Base-by-base conservation (phyloP, 1,140 invertebrate species). In the Spodoptera litura region DNA sequence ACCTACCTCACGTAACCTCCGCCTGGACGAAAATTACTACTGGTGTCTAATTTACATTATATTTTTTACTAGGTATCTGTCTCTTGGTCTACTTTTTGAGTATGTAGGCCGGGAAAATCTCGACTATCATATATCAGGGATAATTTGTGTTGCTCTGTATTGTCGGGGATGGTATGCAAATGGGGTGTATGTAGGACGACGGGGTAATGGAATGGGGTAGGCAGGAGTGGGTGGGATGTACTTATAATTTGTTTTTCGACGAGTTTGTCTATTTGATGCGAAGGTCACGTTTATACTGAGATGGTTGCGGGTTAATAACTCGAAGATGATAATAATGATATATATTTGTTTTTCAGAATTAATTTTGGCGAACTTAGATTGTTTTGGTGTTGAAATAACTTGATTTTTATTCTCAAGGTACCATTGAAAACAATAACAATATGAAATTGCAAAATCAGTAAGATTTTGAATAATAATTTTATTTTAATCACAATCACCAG, bases 91-190 rank as follows among this genome's bases (percentile, higher is more conserved):
- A 70, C 52, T 27, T 70, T 31, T 70, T 53, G 66, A 53, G 66
- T 70, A 64, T 70, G 49, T 70, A 70, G 49, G 66, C 20, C 49
- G 25, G 25, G 53, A 70, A 70, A 52, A 52, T 31, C 62, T 49
- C 38, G 11, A 49, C 55, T 44, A 73, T 73, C 70, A 73, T 73
- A 73, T 58, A 58, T 73, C 70, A 73, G 55, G 38, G 70, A 74
- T 74, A 74, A 74, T 74, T 74, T 74, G 72, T 62, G 58, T 51
- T 62, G 72, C 55, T 59, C 58, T 58, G 52, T 74, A 59, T 74
- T 51, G 66, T 25, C 25, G 44, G 15, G 72, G 72, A 51, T 51
- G 72, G 44, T 74, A 74, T 74, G 72, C 72, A 74, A 74, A 74
- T 74, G 44, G 58, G 56, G 38, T 31, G 56, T 31, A 70, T 31